Evolutionary conservation across 2,888 invertebrate species (phyloP).

Genomic region (Ormyrus pomaceus): DNA sequence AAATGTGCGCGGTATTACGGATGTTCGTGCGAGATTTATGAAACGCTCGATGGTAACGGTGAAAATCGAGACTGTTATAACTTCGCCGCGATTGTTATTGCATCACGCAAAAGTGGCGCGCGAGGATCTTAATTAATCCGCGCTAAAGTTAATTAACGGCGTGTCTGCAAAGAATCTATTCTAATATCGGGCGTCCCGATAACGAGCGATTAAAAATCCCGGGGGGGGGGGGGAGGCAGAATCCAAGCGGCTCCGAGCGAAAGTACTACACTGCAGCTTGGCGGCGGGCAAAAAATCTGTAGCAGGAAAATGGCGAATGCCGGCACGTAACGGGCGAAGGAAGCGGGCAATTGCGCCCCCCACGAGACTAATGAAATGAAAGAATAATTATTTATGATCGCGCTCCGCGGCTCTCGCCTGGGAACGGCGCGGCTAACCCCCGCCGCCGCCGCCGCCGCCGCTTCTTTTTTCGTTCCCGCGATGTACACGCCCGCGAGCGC

Average conservation of each 20-base stretch:
- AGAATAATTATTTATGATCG: conserved; percentile 61
- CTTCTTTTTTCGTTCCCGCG: conserved; percentile 1
- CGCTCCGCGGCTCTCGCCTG: conserved; percentile 53
- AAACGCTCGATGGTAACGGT: not conserved
- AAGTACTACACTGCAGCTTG: not conserved
- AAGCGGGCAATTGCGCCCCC: conserved; percentile 59
- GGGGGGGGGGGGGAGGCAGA: too few relatives aligned
- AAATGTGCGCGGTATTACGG: not conserved
- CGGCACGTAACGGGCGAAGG: conserved; percentile 44
- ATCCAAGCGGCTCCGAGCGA: not conserved
- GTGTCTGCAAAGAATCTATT: too few relatives aligned
- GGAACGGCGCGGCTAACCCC: not conserved
- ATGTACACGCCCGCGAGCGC: not conserved
- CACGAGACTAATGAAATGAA: conserved; percentile 59
- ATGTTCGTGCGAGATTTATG: not conserved
- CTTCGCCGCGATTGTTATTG: not conserved
- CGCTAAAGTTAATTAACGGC: too few relatives aligned
- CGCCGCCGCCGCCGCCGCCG: not conserved
- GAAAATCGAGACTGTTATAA: not conserved
- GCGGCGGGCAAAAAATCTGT: not conserved
- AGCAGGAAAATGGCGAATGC: not conserved
- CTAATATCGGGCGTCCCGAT: too few relatives aligned
- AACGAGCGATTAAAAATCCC: too few relatives aligned
- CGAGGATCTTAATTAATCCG: too few relatives aligned
- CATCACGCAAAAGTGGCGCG: too few relatives aligned